Evolutionary conservation across 2,888 invertebrate genomes (phyloP).

Genomic region (Drymonia ruficornis): DNA sequence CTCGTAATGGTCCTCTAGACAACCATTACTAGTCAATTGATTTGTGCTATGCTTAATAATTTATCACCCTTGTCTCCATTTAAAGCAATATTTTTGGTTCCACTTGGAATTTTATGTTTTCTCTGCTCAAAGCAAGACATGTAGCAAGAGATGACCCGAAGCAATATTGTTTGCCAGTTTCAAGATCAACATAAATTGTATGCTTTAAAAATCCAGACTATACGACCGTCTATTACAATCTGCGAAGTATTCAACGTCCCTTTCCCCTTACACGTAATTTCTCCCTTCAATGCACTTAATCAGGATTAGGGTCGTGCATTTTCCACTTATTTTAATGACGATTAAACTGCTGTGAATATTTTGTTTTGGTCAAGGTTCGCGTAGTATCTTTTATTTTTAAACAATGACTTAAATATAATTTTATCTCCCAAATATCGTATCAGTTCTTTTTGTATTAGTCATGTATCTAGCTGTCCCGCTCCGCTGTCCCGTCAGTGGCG

Average conservation of each 20-base stretch:
- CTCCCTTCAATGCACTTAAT: slow-evolving; percentile 42
- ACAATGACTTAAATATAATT: no score
- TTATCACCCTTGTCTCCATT: no score
- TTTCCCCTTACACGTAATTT: slow-evolving; percentile 25
- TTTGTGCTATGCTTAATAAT: not conserved
- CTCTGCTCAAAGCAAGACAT: no score
- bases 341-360: not conserved
- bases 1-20: not conserved
- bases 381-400: no score
- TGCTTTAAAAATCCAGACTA: not conserved
- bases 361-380: not conserved
- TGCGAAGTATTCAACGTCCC: slow-evolving; percentile 11
- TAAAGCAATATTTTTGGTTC: no score
- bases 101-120: no score
- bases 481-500: slow-evolving; percentile 32
- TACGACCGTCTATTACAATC: slow-evolving; percentile 17
- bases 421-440: no score
- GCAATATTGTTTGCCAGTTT: not conserved
- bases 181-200: not conserved
- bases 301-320: slow-evolving; percentile 34
- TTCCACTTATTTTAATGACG: slow-evolving; percentile 8
- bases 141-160: no score
- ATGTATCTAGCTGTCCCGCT: slow-evolving; percentile 14
- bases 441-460: slow-evolving; percentile 18
- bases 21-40: not conserved